A percentile compares a stretch with the other conserved stretches of the same genome.
Conservation (phyloP, 2,113 vertebrate genomes). For the Vicugna pacos region DNA sequence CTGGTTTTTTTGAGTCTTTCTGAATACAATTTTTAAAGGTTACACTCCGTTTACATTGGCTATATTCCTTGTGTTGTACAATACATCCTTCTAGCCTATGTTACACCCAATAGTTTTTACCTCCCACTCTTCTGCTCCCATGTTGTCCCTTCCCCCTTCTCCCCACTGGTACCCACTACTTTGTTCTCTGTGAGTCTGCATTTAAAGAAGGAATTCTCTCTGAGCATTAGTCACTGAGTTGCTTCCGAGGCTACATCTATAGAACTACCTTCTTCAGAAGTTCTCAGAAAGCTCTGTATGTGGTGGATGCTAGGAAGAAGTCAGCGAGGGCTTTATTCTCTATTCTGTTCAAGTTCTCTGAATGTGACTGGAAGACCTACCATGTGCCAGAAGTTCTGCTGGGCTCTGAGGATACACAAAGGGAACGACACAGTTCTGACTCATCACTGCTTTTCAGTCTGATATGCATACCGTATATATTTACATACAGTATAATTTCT, state of each 20-base stretch:
- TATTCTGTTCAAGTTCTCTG: not conserved
- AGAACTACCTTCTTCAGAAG: not conserved
- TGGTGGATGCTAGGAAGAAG: not conserved
- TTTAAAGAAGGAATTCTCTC: slow-evolving; percentile 34
- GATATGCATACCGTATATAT: not conserved
- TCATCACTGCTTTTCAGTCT: not conserved
- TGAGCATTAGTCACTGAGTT: not conserved
- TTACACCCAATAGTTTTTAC: too few relatives aligned
- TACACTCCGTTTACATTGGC: too few relatives aligned
- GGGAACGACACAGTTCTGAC: not conserved
- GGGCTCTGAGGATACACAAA: not conserved
- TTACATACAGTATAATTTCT: not conserved
- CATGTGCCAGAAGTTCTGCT: not conserved
- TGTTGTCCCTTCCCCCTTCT: too few relatives aligned
- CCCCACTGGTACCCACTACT: too few relatives aligned
- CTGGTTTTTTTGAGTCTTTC: too few relatives aligned
- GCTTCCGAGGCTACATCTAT: not conserved
- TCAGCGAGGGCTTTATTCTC: not conserved
- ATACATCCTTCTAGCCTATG: too few relatives aligned
- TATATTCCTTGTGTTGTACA: too few relatives aligned
- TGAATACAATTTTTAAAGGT: too few relatives aligned
- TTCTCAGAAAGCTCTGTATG: not conserved
- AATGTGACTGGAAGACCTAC: not conserved
- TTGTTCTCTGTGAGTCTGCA: too few relatives aligned
- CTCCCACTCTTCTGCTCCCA: too few relatives aligned